Evolutionary conservation across 2,797 vertebrate species (phyloP).

Genomic region (Gouania willdenowi): DNA sequence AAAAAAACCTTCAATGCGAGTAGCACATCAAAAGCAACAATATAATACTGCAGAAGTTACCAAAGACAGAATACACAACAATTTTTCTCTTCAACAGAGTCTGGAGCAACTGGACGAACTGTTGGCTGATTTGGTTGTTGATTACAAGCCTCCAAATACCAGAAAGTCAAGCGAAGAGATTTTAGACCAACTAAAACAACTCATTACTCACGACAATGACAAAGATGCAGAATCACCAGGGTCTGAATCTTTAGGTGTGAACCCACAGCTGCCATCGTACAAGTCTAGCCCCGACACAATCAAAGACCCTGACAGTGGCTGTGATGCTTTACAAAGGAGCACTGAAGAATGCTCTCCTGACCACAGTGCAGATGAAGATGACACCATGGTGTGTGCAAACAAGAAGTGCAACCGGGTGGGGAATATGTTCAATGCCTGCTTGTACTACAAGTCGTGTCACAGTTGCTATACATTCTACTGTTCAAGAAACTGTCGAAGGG

Average conservation of each 20-base stretch:
- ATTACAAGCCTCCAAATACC: slow-evolving; percentile 84
- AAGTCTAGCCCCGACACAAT: slow-evolving; percentile 73
- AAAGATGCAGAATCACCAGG: slow-evolving; percentile 54
- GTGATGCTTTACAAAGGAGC: slow-evolving; percentile 76
- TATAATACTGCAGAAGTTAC: slow-evolving; percentile 41
- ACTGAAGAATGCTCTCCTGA: slow-evolving; percentile 84
- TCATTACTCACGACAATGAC: slow-evolving; percentile 75
- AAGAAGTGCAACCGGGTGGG: slow-evolving; percentile 89
- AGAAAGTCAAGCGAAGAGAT: slow-evolving; percentile 76
- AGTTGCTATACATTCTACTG: slow-evolving; percentile 98
- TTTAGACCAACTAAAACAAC: slow-evolving; percentile 84
- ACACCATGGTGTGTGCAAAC: slow-evolving; percentile 92
- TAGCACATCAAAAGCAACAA: slow-evolving; percentile 44
- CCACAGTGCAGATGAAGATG: slow-evolving; percentile 89
- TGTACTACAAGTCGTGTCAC: slow-evolving; percentile 97
- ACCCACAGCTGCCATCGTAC: slow-evolving; percentile 78
- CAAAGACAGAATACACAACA: slow-evolving; percentile 77
- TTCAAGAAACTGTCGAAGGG: slow-evolving; percentile 89
- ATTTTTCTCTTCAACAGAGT: slow-evolving; percentile 86
- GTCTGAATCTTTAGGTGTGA: slow-evolving; percentile 65
- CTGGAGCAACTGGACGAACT: slow-evolving; percentile 93
- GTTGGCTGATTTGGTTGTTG: slow-evolving; percentile 91
- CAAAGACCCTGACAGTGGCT: slow-evolving; percentile 75
- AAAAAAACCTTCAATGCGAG: slow-evolving; percentile 36
- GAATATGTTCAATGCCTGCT: slow-evolving; percentile 92